A percentile compares a stretch with the other conserved stretches of the same genome.
Conservation (phyloP, 2,797 vertebrate genomes). For the Ara ararauna region DNA sequence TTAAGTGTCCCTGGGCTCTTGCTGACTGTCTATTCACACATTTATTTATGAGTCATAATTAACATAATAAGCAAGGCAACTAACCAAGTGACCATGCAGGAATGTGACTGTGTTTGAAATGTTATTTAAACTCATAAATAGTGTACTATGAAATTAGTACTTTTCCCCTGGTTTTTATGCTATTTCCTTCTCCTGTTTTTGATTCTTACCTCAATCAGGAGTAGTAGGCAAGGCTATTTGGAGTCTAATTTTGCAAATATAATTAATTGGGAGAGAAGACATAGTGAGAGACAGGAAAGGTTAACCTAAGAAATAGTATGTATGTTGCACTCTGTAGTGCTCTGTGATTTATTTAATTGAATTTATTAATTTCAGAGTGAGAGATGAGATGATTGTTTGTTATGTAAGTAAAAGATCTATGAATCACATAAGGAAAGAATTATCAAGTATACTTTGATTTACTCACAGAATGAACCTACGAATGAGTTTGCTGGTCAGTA, state of each 20-base stretch:
- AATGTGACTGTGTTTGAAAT: neutral
- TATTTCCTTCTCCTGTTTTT: neutral
- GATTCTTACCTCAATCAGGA: neutral
- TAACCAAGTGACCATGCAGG: neutral
- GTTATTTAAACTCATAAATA: neutral
- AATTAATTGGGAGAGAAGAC: neutral
- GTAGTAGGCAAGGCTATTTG: neutral
- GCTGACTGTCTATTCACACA: neutral
- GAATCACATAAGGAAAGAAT: neutral
- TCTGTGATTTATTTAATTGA: neutral
- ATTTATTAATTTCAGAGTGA: neutral
- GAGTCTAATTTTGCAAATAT: neutral
- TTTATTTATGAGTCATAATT: neutral
- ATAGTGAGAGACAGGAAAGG: neutral
- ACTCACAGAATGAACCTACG: neutral
- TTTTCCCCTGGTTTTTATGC: neutral
- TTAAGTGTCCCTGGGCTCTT: neutral
- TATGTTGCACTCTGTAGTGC: neutral
- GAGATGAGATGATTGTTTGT: fast-evolving
- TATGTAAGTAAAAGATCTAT: neutral
- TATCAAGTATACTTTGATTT: neutral
- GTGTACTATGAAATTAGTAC: neutral
- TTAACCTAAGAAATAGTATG: neutral
- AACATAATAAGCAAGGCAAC: neutral
- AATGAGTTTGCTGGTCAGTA: neutral